These are phyloP conservation scores for Helicolenus hilgendorfi DNA, from an alignment of 2,797 vertebrate species.

Conservation along the genomic window DNA sequence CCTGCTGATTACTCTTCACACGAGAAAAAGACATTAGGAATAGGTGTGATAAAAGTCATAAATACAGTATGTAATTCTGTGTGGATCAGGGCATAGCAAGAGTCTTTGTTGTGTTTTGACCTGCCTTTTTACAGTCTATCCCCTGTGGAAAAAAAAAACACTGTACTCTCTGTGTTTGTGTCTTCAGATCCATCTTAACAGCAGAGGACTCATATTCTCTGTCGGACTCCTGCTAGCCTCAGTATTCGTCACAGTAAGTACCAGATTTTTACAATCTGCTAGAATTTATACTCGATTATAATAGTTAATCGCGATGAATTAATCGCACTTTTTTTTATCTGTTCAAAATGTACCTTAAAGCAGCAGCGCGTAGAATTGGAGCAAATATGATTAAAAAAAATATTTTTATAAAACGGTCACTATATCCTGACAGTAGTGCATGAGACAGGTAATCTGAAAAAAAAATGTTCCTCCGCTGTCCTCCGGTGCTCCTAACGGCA, in stretches of 20 bases:
- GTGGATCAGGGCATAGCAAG: not conserved
- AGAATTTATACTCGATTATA: too few species aligned
- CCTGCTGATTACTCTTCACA: not conserved
- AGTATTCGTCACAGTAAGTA: constrained; percentile 95
- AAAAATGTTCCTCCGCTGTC: too few species aligned
- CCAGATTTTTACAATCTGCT: not conserved
- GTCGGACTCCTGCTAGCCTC: constrained; percentile 95
- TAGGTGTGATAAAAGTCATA: not conserved
- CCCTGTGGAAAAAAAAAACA: too few species aligned
- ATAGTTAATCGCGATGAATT: too few species aligned
- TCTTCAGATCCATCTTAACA: constrained; percentile 94
- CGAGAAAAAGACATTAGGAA: not conserved
- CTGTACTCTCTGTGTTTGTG: constrained; percentile 17
- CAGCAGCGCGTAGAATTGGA: too few species aligned
- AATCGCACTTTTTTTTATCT: too few species aligned
- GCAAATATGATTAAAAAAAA: too few species aligned
- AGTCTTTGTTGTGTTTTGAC: not conserved
- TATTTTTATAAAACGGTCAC: too few species aligned
- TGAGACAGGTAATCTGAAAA: too few species aligned
- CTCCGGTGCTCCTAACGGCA: too few species aligned
- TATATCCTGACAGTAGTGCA: too few species aligned
- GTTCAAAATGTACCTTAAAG: too few species aligned
- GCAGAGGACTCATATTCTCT: constrained; percentile 96
- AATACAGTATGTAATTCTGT: not conserved
- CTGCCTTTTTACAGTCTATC: not conserved